Conservation (phyloP, 1,140 invertebrate genomes). For the Drosophila cardini region DNA sequence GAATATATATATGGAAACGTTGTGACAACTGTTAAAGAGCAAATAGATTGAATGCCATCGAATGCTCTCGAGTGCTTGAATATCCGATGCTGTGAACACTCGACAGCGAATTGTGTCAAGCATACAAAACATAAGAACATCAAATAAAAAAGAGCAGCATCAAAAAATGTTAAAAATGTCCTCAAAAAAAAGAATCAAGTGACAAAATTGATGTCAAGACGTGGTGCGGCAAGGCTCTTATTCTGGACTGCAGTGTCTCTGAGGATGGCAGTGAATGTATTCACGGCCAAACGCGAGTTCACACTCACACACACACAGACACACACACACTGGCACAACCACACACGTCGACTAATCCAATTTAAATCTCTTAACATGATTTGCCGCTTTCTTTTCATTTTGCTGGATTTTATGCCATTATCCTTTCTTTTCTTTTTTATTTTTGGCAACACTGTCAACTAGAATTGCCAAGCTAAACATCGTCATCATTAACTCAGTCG, state of each 20-base stretch:
- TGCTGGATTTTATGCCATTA: constrained; percentile 79
- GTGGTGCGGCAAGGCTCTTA: constrained; percentile 44
- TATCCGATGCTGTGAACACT: constrained; percentile 62
- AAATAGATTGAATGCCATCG: constrained; percentile 72
- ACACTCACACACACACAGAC: constrained; percentile 23
- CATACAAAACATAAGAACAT: constrained; percentile 71
- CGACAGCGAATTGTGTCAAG: constrained; percentile 74
- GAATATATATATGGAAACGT: not conserved
- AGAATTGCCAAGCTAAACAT: constrained; percentile 54
- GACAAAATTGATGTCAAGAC: constrained; percentile 80
- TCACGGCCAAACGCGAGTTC: constrained; percentile 62
- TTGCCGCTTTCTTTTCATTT: constrained; percentile 83
- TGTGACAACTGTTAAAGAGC: constrained; percentile 65
- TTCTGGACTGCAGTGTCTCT: constrained; percentile 22
- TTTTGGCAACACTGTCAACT: constrained; percentile 54
- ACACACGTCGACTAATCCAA: constrained; percentile 77
- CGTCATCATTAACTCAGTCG: not conserved
- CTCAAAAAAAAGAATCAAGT: constrained; percentile 61
- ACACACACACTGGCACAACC: constrained; percentile 28
- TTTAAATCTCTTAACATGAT: constrained; percentile 83
- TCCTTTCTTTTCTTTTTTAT: constrained; percentile 64
- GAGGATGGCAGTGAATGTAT: constrained; percentile 37
- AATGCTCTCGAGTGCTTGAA: constrained; percentile 51
- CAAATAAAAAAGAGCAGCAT: constrained; percentile 26
- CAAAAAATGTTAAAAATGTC: constrained; percentile 29